phyloP scores from a whole-genome alignment of 2,888 invertebrate species.

The Tuberolachnus salignus region DNA sequence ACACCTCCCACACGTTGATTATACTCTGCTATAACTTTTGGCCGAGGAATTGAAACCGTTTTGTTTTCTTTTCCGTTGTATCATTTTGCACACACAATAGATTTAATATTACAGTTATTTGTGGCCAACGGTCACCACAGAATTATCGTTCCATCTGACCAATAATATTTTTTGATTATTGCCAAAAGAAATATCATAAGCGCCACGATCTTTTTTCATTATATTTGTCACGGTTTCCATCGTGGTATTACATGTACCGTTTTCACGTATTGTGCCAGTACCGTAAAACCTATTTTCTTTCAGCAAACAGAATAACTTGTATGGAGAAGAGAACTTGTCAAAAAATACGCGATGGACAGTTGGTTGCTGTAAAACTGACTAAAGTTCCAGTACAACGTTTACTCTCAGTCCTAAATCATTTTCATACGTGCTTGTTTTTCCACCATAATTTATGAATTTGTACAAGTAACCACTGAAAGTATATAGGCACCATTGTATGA shows the following conservation, averaged over 20 bases:
- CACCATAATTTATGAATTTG: slow-evolving; percentile 43
- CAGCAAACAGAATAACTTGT: slow-evolving; percentile 57
- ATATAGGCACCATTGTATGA: slow-evolving; percentile 59
- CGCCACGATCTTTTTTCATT: slow-evolving; percentile 55
- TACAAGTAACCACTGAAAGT: slow-evolving; percentile 51
- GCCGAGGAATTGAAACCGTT: slow-evolving; percentile 41
- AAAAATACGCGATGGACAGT: slow-evolving; percentile 15
- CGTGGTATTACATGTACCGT: too few relatives aligned
- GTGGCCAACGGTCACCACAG: slow-evolving; percentile 57
- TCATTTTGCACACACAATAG: slow-evolving; percentile 21
- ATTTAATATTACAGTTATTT: slow-evolving; percentile 30
- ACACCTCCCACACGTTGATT: too few relatives aligned
- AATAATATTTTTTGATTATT: too few relatives aligned
- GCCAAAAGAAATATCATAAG: slow-evolving; percentile 49
- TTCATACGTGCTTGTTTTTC: slow-evolving; percentile 23
- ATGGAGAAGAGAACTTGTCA: slow-evolving; percentile 19
- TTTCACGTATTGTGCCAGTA: slow-evolving; percentile 59
- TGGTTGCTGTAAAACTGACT: slow-evolving; percentile 29
- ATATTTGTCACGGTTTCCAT: slow-evolving; percentile 58
- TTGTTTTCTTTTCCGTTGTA: slow-evolving; percentile 37
- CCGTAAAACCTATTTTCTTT: slow-evolving; percentile 58
- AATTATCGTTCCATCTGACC: slow-evolving; percentile 56
- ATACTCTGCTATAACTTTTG: too few relatives aligned
- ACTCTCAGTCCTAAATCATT: slow-evolving; percentile 26
- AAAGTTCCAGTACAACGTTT: slow-evolving; percentile 15